Percentiles rank a stretch among this genome's conserved stretches.
Conservation (phyloP, 2,888 invertebrate genomes). For the Eumerus sabulonum region DNA sequence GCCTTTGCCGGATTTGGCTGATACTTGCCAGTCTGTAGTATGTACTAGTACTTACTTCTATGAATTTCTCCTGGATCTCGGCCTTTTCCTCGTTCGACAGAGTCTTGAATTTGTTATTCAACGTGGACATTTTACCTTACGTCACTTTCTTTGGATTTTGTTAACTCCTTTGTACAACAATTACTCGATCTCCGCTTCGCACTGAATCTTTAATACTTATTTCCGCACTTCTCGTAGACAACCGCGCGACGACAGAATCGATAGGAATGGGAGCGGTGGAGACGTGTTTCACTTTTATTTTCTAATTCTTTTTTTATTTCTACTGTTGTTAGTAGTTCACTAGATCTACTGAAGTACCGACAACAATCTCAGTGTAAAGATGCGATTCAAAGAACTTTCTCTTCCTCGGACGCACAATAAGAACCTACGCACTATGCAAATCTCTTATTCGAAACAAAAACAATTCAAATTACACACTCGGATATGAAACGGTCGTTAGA, state of each 20-base stretch:
- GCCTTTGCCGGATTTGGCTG: background rate
- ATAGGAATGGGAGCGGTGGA: constrained; percentile 47
- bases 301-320: too few species aligned
- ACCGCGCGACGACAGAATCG: constrained; percentile 61
- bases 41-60: constrained; percentile 81
- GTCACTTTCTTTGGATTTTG: background rate
- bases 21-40: background rate
- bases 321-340: too few species aligned
- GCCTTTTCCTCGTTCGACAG: constrained; percentile 83
- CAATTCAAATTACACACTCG: too few species aligned
- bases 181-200: constrained; percentile 3
- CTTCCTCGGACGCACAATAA: background rate
- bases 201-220: constrained; percentile 28
- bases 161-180: constrained; percentile 38
- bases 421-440: constrained; percentile 24
- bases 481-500: background rate
- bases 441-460: background rate
- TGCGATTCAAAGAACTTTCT: too few species aligned
- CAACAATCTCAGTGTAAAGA: too few species aligned
- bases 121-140: constrained; percentile 48
- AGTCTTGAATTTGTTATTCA: constrained; percentile 76
- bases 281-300: constrained; percentile 37
- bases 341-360: too few species aligned
- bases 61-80: constrained; percentile 88
- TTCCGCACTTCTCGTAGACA: constrained; percentile 31